Conservation (phyloP, 2,113 vertebrate species). For the Cryptomyrus ogoouensis region DNA sequence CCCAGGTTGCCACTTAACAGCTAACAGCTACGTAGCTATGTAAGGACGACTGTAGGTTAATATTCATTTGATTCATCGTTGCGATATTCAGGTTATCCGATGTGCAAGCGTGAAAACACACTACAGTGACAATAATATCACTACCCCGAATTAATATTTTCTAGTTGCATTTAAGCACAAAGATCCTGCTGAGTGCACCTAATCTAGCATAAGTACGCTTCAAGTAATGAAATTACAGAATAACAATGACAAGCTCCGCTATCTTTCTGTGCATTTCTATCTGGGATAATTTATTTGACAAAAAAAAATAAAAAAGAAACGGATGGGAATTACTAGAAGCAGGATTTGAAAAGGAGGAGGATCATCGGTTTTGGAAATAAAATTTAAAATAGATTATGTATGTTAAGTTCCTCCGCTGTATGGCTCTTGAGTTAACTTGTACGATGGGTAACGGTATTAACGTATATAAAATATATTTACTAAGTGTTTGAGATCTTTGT, state of each 20-base stretch:
- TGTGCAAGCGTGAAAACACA: background rate
- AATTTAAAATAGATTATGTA: background rate
- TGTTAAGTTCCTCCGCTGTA: background rate
- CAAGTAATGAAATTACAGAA: background rate
- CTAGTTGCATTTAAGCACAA: background rate
- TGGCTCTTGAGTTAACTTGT: background rate
- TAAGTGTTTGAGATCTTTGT: background rate
- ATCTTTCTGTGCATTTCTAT: background rate
- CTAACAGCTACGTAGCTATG: background rate
- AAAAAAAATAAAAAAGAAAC: background rate
- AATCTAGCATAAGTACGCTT: background rate
- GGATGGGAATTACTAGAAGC: background rate
- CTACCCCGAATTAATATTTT: background rate
- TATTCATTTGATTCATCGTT: background rate
- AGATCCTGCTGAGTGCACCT: background rate
- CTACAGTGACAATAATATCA: background rate
- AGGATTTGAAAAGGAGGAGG: background rate
- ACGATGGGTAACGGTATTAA: background rate
- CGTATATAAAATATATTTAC: background rate
- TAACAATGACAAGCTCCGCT: background rate
- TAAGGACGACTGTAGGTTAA: background rate
- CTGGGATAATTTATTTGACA: background rate
- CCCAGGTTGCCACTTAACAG: too few relatives aligned
- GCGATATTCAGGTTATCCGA: background rate
- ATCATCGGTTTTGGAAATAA: background rate